phyloP scores from a whole-genome alignment of 2,113 vertebrate genomes.

The Hoplias malabaricus region DNA sequence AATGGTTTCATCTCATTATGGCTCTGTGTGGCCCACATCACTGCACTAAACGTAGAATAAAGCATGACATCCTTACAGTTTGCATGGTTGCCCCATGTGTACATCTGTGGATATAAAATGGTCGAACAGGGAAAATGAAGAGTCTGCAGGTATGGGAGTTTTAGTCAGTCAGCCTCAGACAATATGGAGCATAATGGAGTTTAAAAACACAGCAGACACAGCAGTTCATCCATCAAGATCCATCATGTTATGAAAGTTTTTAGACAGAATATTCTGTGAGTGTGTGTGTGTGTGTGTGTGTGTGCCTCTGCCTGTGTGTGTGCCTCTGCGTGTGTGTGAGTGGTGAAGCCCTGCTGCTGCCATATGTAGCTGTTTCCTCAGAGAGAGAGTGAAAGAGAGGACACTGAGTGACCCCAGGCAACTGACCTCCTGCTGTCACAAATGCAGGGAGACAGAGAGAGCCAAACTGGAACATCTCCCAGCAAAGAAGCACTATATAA shows the following conservation, averaged over 20 bases:
- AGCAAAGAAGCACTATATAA: conserved; percentile 18
- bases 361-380: conserved; percentile 5
- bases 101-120: neutral
- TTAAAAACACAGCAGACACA: neutral
- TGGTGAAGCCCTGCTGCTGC: neutral
- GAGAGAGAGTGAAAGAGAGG: conserved; percentile 7
- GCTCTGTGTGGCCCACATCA: conserved; percentile 12
- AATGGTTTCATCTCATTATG: neutral
- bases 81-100: neutral
- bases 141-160: neutral
- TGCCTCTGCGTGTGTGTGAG: neutral
- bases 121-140: neutral
- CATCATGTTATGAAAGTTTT: neutral
- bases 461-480: conserved; percentile 31
- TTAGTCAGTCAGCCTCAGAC: neutral
- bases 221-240: conserved; percentile 9
- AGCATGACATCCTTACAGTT: neutral
- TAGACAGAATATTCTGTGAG: neutral
- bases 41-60: neutral
- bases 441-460: neutral
- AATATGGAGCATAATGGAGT: neutral
- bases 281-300: neutral
- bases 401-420: conserved; percentile 18
- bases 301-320: neutral
- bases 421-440: conserved; percentile 7